phyloP scores from a whole-genome alignment of 2,888 invertebrate genomes.

The Nephrotoma guestfalica region DNA sequence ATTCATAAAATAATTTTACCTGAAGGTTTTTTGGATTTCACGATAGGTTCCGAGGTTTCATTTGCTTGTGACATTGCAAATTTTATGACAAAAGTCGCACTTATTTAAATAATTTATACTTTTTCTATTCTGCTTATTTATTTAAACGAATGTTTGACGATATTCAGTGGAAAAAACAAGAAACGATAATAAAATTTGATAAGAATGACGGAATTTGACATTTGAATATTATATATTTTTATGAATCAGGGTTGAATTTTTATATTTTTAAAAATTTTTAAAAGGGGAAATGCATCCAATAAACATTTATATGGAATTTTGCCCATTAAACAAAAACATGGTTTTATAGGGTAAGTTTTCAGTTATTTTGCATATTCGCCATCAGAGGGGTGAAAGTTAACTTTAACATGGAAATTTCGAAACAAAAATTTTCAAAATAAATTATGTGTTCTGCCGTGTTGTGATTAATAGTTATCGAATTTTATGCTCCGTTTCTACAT shows the following conservation, averaged over 20 bases:
- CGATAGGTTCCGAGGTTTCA: slow-evolving; percentile 25
- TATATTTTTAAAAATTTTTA: not conserved
- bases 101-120: not conserved
- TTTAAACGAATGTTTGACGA: not conserved
- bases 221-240: not conserved
- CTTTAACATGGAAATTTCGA: too few relatives aligned
- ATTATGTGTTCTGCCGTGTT: too few relatives aligned
- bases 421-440: too few relatives aligned
- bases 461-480: too few relatives aligned
- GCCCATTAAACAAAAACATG: too few relatives aligned
- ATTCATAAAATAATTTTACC: slow-evolving; percentile 24
- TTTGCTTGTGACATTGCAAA: slow-evolving; percentile 25
- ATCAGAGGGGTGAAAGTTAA: too few relatives aligned
- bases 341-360: too few relatives aligned
- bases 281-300: too few relatives aligned
- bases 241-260: not conserved
- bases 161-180: not conserved
- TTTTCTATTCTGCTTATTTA: not conserved
- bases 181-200: not conserved
- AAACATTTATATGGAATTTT: too few relatives aligned
- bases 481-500: too few relatives aligned
- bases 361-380: too few relatives aligned
- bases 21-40: slow-evolving; percentile 40
- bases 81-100: not conserved
- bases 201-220: not conserved